Evolutionary conservation across 2,888 invertebrate species (phyloP), one percentile per base, ranked within the genome.

Genomic region (Nomada ruficornis): DNA sequence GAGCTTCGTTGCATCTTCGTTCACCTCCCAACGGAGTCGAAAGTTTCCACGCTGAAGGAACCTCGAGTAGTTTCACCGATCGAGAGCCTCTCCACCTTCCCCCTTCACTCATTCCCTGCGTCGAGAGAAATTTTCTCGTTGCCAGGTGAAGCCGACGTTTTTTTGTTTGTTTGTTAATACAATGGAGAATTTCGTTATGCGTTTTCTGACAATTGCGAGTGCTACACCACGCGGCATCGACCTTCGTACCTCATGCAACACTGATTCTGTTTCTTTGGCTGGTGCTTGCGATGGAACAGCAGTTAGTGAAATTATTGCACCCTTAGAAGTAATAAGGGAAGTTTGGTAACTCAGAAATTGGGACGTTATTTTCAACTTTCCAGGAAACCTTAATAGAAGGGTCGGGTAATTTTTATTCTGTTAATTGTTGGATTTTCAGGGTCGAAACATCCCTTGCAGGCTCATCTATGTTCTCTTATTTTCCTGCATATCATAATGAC

Each of bases 41-140:
- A 88, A 88, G 86, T 88, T 88, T 89, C 87, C 86, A 87, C 86
- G 85, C 83, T 79, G 86, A 85, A 87, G 89, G 84, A 88, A 89
- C 79, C 87, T 88, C 86, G 89, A 88, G 88, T 88, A 88, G 88
- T 89, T 88, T 89, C 89, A 78, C 85, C 88, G 86, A 88, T 88
- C 88, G 89, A 88, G 88, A 81, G 89, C 77, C 87, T 87, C 85
- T 88, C 75, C 84, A 87, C 87, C 78, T 79, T 75, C 79, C 77
- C 36, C 84, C 82, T 81, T 80, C 73, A 60, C 84, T 77, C 83
- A 59, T 85, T 80, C 73, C 76, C 77, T 64, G 86, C 82, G 71
- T 75, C 77, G 77, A 80, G 77, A 87, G 82, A 85, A 87, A 88
- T 84, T 84, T 82, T 86, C 86, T 81, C 73, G 77, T 64, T 82